A percentile compares a stretch with the other conserved stretches of the same genome.
Conservation (phyloP, 2,888 invertebrate species). For the Thera obeliscata region DNA sequence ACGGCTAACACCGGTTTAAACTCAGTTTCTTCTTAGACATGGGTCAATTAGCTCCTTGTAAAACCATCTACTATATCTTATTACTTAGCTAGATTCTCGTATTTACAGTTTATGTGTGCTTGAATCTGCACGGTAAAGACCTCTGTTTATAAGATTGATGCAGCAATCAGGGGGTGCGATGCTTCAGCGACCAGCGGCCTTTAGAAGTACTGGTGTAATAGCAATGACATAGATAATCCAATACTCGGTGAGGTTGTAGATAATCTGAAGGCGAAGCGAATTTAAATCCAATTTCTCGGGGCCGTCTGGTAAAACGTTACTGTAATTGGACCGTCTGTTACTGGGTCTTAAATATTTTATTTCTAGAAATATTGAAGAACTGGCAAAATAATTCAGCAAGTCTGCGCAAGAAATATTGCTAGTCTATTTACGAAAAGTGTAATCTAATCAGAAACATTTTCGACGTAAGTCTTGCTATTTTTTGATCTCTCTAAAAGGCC, state of each 20-base stretch:
- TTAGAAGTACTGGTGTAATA: not conserved
- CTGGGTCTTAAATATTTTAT: slow-evolving; percentile 7
- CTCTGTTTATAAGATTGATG: not conserved
- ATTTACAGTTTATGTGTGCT: no score
- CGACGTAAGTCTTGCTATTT: not conserved
- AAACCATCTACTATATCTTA: no score
- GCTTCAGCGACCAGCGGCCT: not conserved
- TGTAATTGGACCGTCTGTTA: slow-evolving; percentile 17
- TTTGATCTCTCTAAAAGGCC: no score
- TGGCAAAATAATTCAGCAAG: not conserved
- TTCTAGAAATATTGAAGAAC: slow-evolving; percentile 2
- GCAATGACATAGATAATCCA: slow-evolving; percentile 8
- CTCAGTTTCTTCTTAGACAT: no score
- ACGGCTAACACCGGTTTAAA: no score
- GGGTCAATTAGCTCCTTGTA: no score
- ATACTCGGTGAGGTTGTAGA: slow-evolving; percentile 13
- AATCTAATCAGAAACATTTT: not conserved
- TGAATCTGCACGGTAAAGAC: no score
- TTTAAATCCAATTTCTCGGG: slow-evolving; percentile 24
- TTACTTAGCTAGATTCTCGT: no score
- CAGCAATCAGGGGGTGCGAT: not conserved
- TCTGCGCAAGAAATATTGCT: not conserved
- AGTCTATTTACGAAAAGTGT: not conserved
- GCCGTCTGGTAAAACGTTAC: slow-evolving; percentile 12
- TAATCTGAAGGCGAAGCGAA: slow-evolving; percentile 21